Evolutionary conservation across 1,140 invertebrate genomes (phyloP), one percentile per base, ranked within the genome.

Genomic region (Drosophila littoralis): DNA sequence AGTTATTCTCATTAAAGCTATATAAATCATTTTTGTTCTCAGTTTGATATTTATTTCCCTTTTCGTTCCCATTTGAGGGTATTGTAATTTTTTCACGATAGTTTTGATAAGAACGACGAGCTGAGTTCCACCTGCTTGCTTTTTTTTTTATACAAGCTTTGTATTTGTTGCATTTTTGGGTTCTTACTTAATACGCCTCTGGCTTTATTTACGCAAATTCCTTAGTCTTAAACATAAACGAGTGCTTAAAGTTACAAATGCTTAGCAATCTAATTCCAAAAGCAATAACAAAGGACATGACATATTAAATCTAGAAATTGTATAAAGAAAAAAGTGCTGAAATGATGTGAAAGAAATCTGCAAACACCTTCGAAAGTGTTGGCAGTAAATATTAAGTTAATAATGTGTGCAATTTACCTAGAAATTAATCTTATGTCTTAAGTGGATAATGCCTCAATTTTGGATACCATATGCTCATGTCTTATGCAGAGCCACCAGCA

Each of bases 121-220:
- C 22, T 28, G 22, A 28, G 4, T 28, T 5, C 22, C 22, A 6
- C 0, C 38, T 40, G 38, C 38, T 40, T 40, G 38, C 9, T 40
- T 12, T 4, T 9, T 5, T 40, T 28, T 28, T 28, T 17, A 17
- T 17, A 1, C 17, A 17, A 15, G 1, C n/a, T 43, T n/a, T 13
- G n/a, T 43, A 7, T 46, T 48, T 3, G 9, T 28, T 48, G 2
- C 13, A 42, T 50, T 15, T 43, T 2, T 7, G 33, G 38, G 8
- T 52, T 13, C 10, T 81, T 81, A 66, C 55, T 77, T 61, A 78
- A 70, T 67, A 70, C 65, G 82, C 83, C 83, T 86, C 43, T 58
- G 82, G 82, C 83, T 88, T 88, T 86, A 82, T 86, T 86, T 77
- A 85, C 67, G 54, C 64, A 82, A 73, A 70, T 86, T 57, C 71